phyloP scores from a whole-genome alignment of 2,888 invertebrate genomes.

The Cephonodes hylas region DNA sequence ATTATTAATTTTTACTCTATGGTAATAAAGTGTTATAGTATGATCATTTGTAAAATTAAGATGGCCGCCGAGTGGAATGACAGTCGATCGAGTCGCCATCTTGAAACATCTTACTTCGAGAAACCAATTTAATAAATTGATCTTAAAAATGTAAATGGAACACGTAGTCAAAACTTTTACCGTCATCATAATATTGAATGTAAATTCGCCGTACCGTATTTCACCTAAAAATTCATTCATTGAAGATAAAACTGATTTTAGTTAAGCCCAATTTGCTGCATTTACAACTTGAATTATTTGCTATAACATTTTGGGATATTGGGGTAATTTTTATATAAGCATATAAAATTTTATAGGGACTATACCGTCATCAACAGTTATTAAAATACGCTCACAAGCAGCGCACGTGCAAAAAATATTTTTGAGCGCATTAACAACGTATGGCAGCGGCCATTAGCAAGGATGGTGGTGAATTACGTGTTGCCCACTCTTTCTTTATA shows the following conservation, averaged over 20 bases:
- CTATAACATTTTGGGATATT: neutral
- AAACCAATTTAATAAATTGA: neutral
- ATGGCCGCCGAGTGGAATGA: neutral
- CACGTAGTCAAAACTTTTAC: conserved; percentile 8
- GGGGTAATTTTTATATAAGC: conserved; percentile 13
- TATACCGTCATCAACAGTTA: conserved; percentile 44
- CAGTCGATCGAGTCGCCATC: neutral
- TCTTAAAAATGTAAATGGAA: neutral
- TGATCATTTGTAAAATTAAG: neutral
- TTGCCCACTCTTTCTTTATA: neutral
- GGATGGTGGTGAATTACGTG: neutral
- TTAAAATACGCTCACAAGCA: conserved; percentile 41
- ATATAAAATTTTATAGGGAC: conserved; percentile 29
- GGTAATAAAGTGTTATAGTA: neutral
- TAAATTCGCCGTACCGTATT: neutral
- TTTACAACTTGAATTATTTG: neutral
- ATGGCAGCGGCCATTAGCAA: conserved; percentile 14
- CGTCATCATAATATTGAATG: neutral
- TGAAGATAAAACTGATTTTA: neutral
- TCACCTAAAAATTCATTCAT: neutral
- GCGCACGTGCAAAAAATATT: conserved; percentile 47
- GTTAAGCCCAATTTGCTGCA: neutral
- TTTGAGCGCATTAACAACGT: conserved; percentile 43
- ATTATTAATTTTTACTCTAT: neutral
- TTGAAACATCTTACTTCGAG: neutral